Conservation (phyloP, 53 echinoderm and acorn worm genomes). For the Apostichopus leukothele region DNA sequence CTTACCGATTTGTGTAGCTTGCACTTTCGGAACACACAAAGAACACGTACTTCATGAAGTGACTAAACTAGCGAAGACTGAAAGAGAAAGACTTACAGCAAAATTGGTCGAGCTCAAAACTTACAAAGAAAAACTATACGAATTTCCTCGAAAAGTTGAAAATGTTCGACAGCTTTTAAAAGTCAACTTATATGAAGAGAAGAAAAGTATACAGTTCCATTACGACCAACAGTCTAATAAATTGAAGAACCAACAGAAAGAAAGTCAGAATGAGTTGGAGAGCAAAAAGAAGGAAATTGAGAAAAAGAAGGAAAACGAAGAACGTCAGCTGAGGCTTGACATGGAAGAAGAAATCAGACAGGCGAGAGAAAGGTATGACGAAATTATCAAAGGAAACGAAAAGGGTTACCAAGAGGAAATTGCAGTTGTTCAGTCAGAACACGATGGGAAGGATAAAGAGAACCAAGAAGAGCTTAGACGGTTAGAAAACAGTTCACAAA, state of each 20-base stretch:
- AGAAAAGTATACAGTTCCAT: background rate
- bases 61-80: background rate
- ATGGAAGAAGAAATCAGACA: background rate
- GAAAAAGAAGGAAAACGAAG: background rate
- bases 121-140: background rate
- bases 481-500: background rate
- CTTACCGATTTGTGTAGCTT: background rate
- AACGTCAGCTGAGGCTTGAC: background rate
- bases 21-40: constrained; percentile 1
- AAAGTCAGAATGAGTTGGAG: background rate
- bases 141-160: background rate
- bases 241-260: background rate
- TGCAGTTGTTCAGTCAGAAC: background rate
- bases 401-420: background rate
- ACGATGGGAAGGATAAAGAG: background rate
- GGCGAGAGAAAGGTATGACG: background rate
- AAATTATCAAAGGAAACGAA: background rate
- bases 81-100: background rate
- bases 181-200: constrained; percentile 1
- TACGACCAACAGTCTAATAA: background rate
- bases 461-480: background rate
- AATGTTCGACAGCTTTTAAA: constrained; percentile 4
- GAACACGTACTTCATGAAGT: background rate
- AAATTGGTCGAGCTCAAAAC: background rate
- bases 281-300: background rate